These are phyloP conservation scores for Gallinago paraguaiae DNA, from an alignment of 2,113 vertebrate genomes.

Conservation along the genomic window DNA sequence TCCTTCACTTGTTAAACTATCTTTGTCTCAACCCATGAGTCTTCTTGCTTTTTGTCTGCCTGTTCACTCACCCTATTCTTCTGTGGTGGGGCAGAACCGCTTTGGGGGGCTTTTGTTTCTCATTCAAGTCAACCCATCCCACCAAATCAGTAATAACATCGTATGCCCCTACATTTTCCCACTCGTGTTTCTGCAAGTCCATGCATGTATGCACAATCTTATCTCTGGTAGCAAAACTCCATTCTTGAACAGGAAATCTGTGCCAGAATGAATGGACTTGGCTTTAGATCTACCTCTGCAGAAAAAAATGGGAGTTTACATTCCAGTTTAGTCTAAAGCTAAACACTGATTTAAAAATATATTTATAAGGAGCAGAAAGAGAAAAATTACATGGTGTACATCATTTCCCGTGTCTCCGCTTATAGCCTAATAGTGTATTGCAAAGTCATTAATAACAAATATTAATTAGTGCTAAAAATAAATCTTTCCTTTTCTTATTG, in stretches of 20 bases:
- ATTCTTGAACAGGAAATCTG: background rate
- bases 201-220: background rate
- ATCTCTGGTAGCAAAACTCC: background rate
- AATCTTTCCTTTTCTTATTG: background rate
- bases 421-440: background rate
- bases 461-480: constrained; percentile 2
- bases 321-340: background rate
- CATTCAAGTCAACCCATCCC: background rate
- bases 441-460: constrained; percentile 29
- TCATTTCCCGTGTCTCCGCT: background rate
- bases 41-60: background rate
- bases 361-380: background rate
- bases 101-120: background rate
- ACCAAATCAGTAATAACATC: background rate
- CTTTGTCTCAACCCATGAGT: background rate
- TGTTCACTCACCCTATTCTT: background rate
- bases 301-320: background rate
- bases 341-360: background rate
- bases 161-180: background rate
- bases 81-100: background rate
- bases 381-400: background rate
- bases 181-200: background rate
- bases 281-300: background rate
- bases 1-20: background rate
- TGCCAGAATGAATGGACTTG: background rate